Evolutionary conservation across 2,888 invertebrate species (phyloP).

Genomic region (Morpho deidamia): DNA sequence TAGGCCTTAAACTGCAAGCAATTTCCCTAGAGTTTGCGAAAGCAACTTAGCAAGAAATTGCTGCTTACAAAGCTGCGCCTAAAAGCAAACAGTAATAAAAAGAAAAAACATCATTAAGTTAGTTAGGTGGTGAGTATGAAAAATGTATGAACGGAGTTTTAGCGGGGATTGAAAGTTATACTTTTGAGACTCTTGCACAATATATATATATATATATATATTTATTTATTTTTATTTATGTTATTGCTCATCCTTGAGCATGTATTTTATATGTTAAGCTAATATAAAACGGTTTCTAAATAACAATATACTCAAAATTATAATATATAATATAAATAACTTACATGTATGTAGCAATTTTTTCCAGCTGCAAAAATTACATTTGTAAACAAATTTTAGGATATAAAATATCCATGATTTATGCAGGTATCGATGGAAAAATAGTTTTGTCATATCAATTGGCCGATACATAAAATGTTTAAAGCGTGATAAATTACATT

Average conservation of each 20-base stretch:
- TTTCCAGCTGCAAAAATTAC: no score
- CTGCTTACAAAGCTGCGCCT: constrained; percentile 25
- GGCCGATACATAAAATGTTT: background rate
- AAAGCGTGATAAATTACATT: background rate
- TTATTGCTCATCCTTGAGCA: no score
- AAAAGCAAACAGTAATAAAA: constrained; percentile 32
- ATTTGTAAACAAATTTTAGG: no score
- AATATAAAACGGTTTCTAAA: no score
- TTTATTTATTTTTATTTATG: background rate
- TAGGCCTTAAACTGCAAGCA: background rate
- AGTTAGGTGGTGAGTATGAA: constrained; percentile 7
- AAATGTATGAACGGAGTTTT: background rate
- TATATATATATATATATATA: background rate
- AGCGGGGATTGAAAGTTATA: background rate
- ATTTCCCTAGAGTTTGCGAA: background rate
- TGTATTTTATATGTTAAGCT: no score
- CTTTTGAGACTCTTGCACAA: background rate
- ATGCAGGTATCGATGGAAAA: background rate
- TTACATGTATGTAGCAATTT: no score
- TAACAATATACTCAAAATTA: no score
- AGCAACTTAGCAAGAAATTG: constrained; percentile 11
- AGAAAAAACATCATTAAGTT: constrained; percentile 19
- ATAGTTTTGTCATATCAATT: background rate
- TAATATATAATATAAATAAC: no score
- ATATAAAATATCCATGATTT: background rate